These are phyloP conservation scores for Trichosurus vulpecula DNA, from an alignment of 2,797 vertebrate genomes.

Conservation along the genomic window DNA sequence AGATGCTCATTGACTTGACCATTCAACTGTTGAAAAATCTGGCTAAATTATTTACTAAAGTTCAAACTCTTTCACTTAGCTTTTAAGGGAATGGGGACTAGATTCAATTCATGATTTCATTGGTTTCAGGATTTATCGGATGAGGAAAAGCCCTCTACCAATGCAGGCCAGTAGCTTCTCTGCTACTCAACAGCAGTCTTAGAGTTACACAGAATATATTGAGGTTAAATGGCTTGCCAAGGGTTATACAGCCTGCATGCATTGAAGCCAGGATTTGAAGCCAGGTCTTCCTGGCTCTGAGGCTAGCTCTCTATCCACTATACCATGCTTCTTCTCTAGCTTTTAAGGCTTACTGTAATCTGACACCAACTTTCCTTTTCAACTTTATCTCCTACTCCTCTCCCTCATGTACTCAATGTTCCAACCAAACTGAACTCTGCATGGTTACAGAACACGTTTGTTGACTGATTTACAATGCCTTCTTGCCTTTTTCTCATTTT, in stretches of 20 bases:
- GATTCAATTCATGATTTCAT: not conserved
- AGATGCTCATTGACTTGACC: not conserved
- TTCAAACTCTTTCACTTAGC: not conserved
- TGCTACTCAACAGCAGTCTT: not conserved
- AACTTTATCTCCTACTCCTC: not conserved
- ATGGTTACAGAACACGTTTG: not conserved
- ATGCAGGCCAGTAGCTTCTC: not conserved
- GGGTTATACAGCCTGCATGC: not conserved
- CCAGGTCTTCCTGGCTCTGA: not conserved
- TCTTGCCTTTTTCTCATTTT: not conserved
- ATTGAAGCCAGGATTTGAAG: not conserved
- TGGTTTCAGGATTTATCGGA: not conserved
- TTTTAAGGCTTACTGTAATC: not conserved
- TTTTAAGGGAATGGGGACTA: not conserved
- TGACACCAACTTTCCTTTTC: not conserved
- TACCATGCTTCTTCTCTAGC: not conserved
- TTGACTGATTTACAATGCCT: not conserved
- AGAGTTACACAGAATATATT: not conserved
- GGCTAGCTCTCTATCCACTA: not conserved
- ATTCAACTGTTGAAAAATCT: not conserved
- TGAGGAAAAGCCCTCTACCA: not conserved
- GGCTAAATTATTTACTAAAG: not conserved
- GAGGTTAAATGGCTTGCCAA: not conserved
- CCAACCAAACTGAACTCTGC: not conserved
- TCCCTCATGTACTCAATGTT: not conserved